Evolutionary conservation across 2,797 vertebrate genomes (phyloP).

Genomic region (Myotis myotis): DNA sequence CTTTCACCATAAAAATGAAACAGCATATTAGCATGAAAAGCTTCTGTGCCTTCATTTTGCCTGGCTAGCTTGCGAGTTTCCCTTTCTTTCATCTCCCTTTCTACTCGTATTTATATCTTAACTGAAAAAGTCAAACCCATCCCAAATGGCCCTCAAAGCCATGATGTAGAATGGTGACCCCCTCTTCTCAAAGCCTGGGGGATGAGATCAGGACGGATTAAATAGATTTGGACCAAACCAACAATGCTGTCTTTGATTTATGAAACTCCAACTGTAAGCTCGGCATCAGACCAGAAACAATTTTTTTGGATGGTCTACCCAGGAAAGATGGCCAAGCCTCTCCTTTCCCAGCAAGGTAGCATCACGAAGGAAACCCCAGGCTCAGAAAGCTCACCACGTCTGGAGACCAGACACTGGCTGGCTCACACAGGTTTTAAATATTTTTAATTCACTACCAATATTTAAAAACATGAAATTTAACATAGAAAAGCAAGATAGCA

Average conservation of each 20-base stretch:
- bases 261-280: background rate
- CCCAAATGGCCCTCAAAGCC: background rate
- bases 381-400: background rate
- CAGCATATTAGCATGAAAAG: background rate
- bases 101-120: constrained; percentile 8
- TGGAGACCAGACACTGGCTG: background rate
- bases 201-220: constrained; percentile 31
- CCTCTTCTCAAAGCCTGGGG: background rate
- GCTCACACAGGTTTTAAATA: background rate
- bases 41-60: background rate
- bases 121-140: background rate
- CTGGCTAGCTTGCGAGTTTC: background rate
- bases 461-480: background rate
- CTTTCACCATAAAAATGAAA: background rate
- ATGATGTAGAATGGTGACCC: background rate
- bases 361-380: background rate
- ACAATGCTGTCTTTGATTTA: background rate
- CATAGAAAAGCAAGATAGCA: background rate
- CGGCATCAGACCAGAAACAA: background rate
- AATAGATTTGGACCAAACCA: constrained; percentile 45
- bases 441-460: background rate
- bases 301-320: background rate
- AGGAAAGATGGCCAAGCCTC: background rate
- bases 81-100: constrained; percentile 41
- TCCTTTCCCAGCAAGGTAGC: background rate